A percentile compares a stretch with the other conserved stretches of the same genome.
Conservation (phyloP, 2,888 invertebrate genomes). For the Eupithecia subfuscata region DNA sequence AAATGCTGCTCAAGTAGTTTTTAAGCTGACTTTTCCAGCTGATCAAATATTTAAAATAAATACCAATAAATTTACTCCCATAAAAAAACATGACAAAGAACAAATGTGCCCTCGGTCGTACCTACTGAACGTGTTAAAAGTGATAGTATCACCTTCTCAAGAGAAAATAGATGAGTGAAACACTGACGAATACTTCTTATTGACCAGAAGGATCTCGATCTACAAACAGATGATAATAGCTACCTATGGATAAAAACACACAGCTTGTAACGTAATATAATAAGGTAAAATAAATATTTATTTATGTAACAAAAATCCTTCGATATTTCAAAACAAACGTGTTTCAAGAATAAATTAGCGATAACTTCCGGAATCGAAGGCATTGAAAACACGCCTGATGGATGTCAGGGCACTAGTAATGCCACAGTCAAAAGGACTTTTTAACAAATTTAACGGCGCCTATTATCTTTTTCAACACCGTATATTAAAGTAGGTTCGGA, state of each 20-base stretch:
- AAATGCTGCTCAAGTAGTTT: too few species aligned
- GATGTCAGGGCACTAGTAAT: conserved; percentile 32
- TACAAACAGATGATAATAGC: background rate
- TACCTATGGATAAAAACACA: background rate
- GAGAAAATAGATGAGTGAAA: too few species aligned
- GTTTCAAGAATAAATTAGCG: conserved; percentile 15
- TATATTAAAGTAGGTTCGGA: conserved; percentile 76
- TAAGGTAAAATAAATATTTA: conserved; percentile 3
- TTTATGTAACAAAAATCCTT: conserved; percentile 17
- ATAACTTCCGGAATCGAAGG: conserved; percentile 12
- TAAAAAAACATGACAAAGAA: background rate
- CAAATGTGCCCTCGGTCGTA: too few species aligned
- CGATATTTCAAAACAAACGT: conserved; percentile 1
- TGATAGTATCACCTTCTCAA: background rate
- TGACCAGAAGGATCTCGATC: background rate
- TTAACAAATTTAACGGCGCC: conserved; percentile 75
- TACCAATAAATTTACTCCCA: too few species aligned
- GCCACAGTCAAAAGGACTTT: conserved; percentile 59
- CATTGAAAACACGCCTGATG: conserved; percentile 24
- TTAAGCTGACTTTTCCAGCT: too few species aligned
- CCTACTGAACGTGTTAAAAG: background rate
- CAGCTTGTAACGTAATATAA: background rate
- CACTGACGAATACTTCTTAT: background rate
- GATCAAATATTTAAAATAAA: too few species aligned
- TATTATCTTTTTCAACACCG: conserved; percentile 78